A percentile compares a stretch with the other conserved stretches of the same genome.
These are phyloP conservation scores for Dicentrarchus labrax DNA, from an alignment of 2,113 vertebrate species.

Conservation along the genomic window DNA sequence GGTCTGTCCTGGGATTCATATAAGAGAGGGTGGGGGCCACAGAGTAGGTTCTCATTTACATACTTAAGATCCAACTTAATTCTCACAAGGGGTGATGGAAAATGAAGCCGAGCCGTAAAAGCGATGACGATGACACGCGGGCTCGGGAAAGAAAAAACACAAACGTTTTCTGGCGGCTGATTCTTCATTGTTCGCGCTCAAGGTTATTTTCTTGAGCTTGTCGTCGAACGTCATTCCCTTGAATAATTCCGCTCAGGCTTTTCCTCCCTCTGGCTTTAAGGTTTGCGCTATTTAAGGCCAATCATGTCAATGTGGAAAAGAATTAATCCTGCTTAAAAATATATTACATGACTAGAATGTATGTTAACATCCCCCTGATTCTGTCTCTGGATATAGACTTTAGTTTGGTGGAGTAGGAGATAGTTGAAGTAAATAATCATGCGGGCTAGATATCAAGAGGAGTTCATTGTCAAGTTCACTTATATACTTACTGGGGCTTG, in stretches of 20 bases:
- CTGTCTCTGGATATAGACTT: constrained; percentile 74
- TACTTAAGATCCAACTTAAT: constrained; percentile 88
- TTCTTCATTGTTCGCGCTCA: constrained; percentile 82
- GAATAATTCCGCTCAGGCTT: constrained; percentile 81
- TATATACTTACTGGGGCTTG: constrained; percentile 36
- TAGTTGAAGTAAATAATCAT: constrained; percentile 71
- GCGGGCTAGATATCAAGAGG: constrained; percentile 58
- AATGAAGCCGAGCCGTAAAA: constrained; percentile 77
- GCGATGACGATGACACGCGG: constrained; percentile 70
- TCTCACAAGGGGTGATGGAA: constrained; percentile 83
- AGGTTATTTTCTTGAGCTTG: constrained; percentile 82
- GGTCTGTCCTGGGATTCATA: constrained; percentile 87
- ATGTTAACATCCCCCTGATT: constrained; percentile 70
- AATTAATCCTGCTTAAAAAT: constrained; percentile 82
- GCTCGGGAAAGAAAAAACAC: constrained; percentile 58
- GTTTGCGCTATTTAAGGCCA: constrained; percentile 83
- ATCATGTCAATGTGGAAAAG: constrained; percentile 81
- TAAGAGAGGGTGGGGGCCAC: constrained; percentile 74
- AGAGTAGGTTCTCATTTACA: constrained; percentile 87
- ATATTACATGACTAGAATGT: constrained; percentile 76
- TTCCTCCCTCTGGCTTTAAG: constrained; percentile 78
- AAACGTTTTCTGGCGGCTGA: constrained; percentile 81
- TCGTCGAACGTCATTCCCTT: constrained; percentile 76
- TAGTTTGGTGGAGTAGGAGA: constrained; percentile 61
- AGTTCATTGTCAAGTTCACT: constrained; percentile 72